These are phyloP conservation scores for Poeciliopsis turneri DNA, from an alignment of 2,797 vertebrate genomes.

Conservation along the genomic window DNA sequence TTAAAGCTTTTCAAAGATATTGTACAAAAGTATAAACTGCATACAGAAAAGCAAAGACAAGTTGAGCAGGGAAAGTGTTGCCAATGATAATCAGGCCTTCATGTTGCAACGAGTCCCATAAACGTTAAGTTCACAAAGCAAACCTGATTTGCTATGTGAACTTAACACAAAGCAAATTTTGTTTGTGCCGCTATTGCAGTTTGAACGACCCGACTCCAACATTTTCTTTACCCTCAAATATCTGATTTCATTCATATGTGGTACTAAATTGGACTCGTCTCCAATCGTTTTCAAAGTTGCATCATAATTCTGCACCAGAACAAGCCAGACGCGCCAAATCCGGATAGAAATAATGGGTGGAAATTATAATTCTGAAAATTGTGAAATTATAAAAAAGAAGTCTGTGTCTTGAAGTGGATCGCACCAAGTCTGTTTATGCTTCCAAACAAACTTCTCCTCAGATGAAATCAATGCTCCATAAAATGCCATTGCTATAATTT, in stretches of 20 bases:
- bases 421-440: not conserved
- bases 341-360: too few relatives aligned
- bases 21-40: not conserved
- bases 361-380: not conserved
- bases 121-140: not conserved
- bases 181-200: too few relatives aligned
- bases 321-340: too few relatives aligned
- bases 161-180: too few relatives aligned
- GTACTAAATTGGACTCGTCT: too few relatives aligned
- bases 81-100: not conserved
- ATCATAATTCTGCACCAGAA: too few relatives aligned
- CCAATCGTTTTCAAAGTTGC: too few relatives aligned
- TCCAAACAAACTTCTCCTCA: not conserved
- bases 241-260: too few relatives aligned
- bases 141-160: too few relatives aligned
- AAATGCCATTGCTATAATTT: not conserved
- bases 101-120: not conserved
- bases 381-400: not conserved
- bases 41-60: not conserved
- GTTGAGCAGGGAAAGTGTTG: not conserved
- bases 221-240: too few relatives aligned
- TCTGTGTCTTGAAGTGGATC: not conserved
- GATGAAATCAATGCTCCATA: too few relatives aligned
- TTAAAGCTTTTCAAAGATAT: not conserved
- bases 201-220: too few relatives aligned